Evolutionary conservation across 2,888 invertebrate species (phyloP).

Genomic region (Lymantria monacha): DNA sequence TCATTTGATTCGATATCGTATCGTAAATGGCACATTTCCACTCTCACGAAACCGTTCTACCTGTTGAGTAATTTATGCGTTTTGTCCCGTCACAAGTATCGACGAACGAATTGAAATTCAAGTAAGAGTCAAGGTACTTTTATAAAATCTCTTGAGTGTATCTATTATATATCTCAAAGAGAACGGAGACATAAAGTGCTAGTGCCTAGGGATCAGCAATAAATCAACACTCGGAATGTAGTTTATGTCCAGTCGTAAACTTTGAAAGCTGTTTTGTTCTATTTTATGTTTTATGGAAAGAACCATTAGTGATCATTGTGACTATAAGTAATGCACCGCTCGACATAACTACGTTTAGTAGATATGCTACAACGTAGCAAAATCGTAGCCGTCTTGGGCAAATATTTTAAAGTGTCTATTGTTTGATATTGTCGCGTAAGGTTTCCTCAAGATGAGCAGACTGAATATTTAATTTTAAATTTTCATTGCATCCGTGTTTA

Average conservation of each 20-base stretch:
- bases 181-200: constrained; percentile 31
- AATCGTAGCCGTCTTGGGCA: constrained; percentile 12
- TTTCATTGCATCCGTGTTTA: too few species aligned
- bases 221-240: constrained; percentile 36
- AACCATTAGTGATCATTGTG: constrained; percentile 34
- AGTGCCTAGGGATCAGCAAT: constrained; percentile 30
- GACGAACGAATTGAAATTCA: constrained; percentile 17
- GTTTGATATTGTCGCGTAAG: too few species aligned
- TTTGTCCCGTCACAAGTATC: constrained; percentile 6
- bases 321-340: constrained; percentile 10
- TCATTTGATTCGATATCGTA: constrained; percentile 4
- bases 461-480: too few species aligned
- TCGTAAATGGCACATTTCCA: constrained; percentile 7
- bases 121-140: constrained; percentile 8
- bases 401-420: constrained; percentile 3
- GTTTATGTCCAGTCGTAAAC: constrained; percentile 45
- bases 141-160: constrained; percentile 20
- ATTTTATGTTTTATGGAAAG: constrained; percentile 30
- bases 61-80: constrained; percentile 32
- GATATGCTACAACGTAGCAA: constrained; percentile 24
- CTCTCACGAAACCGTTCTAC: constrained; percentile 10
- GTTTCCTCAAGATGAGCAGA: too few species aligned
- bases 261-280: constrained; percentile 39
- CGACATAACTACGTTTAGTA: constrained; percentile 9
- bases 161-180: constrained; percentile 4